phyloP scores from a whole-genome alignment of 1,140 invertebrate species.

The Zaprionus ornatus region DNA sequence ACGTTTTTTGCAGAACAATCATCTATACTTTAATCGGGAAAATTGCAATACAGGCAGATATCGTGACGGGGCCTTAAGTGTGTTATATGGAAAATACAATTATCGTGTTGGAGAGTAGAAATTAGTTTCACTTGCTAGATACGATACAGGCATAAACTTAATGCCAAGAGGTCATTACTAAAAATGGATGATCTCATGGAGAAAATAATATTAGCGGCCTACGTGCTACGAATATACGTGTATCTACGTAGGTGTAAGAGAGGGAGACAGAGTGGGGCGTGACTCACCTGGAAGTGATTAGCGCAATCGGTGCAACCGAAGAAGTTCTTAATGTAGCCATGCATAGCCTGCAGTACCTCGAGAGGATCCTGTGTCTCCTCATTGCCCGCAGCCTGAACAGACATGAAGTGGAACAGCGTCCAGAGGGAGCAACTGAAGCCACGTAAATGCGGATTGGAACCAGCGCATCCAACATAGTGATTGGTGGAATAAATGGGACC shows the following conservation, averaged over 20 bases:
- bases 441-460: conserved; percentile 86
- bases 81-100: neutral
- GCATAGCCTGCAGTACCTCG: conserved; percentile 91
- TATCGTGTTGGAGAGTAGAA: neutral
- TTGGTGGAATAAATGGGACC: conserved; percentile 62
- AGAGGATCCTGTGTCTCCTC: conserved; percentile 85
- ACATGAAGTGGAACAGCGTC: conserved; percentile 97
- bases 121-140: neutral
- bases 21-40: neutral
- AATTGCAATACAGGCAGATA: neutral
- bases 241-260: neutral
- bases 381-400: conserved; percentile 89
- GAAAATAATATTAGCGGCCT: conserved; percentile 29
- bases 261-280: neutral
- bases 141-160: neutral
- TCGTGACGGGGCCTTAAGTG: neutral
- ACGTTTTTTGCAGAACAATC: neutral
- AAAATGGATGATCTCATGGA: conserved; percentile 32
- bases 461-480: conserved; percentile 88
- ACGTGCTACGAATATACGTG: conserved; percentile 2
- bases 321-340: conserved; percentile 95
- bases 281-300: conserved; percentile 91
- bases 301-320: conserved; percentile 97
- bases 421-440: conserved; percentile 98
- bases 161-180: neutral